Evolutionary conservation across 1,140 invertebrate species (phyloP), one percentile per base, ranked within the genome.

Genomic region (Lordiphosa stackelbergi): DNA sequence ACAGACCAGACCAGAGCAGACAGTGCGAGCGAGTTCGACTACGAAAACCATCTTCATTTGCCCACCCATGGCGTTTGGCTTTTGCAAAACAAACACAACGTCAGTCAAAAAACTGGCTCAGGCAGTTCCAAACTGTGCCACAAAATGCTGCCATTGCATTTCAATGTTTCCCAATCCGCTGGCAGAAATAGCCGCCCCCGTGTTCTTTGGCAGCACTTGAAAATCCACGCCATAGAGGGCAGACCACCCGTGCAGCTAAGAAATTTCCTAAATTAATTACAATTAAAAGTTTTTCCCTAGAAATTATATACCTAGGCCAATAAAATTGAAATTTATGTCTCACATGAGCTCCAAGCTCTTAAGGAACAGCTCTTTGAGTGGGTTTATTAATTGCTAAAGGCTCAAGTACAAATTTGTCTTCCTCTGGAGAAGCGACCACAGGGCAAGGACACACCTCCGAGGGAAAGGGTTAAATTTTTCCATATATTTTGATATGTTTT

Each of bases 41-140:
- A 9, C 10, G 31, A 13, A 35, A 8, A 11, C 47, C 28, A 22
- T 49, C 43, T 46, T 24, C 34, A 49, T 24, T 22, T 11, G 69
- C 66, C 77, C 77, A 83, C 77, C 77, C 77, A 83, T 24, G 5
- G 73, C 10, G 77, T 69, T 83, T 83, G 69, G 77, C 77, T 83
- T 83, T 83, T 83, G 77, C 77, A 84, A 84, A 74, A 81, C 77
- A 83, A 83, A 83, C 77, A 83, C 54, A 83, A 75, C 75, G 77
- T 81, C 75, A 81, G 63, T 83, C 75, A 81, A 57, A 57, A 42
- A 55, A 55, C 63, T 52, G 55, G 46, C 47, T 68, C 52, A 43
- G 42, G 22, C 42, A 11, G 42, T 28, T 24, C 42, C 11, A 24
- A 46, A 45, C 24, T 46, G 24, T 46, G 11, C 24, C 43, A 46